Evolutionary conservation across 2,888 invertebrate species (phyloP), one percentile per base, ranked within the genome.

Genomic region (Chrysina gloriosa): DNA sequence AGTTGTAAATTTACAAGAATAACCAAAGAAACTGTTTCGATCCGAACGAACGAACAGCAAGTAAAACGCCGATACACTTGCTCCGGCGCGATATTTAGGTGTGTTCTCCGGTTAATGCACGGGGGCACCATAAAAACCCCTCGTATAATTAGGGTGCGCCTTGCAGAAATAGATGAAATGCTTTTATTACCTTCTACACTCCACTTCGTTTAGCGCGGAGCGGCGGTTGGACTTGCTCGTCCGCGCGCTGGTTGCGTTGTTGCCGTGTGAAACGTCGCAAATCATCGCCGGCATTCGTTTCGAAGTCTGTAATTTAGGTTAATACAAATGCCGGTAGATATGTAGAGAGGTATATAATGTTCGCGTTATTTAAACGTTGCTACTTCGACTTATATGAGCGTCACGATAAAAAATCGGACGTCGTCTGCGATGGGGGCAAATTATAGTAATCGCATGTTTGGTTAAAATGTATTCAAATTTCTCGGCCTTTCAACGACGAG

Each of bases 91-190:
- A 72, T 69, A 65, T 69, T 69, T 61, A 69, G 69, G 72, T 69
- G 72, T 69, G 72, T 72, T 70, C 69, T 16, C 19, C 27, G 42
- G 14, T 42, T 71, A 70, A 70, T 72, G 65, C 64, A 67, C 63
- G 36, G 70, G 66, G 42, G 58, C 19, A 61, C 3, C 70, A 69
- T 72, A 72, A 72, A 71, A 72, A 70, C 66, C 69, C 42, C 67
- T 36, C 65, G 64, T 70, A 70, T 72, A 72, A 72, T 72, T 72
- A 72, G 69, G 47, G 64, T 61, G 58, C 67, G 72, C 69, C 69
- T 70, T 68, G 72, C 70, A 68, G 69, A 70, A 70, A 72, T 72
- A 69, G 66, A 58, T 58, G 58, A 61, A 61, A 61, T 64, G 64
- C 69, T 72, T 72, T 72, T 70, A 72, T 70, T 66, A 66, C 72